Evolutionary conservation across 2,888 invertebrate species (phyloP), one percentile per base, ranked within the genome.

Genomic region (Heteromyza rotundicornis): DNA sequence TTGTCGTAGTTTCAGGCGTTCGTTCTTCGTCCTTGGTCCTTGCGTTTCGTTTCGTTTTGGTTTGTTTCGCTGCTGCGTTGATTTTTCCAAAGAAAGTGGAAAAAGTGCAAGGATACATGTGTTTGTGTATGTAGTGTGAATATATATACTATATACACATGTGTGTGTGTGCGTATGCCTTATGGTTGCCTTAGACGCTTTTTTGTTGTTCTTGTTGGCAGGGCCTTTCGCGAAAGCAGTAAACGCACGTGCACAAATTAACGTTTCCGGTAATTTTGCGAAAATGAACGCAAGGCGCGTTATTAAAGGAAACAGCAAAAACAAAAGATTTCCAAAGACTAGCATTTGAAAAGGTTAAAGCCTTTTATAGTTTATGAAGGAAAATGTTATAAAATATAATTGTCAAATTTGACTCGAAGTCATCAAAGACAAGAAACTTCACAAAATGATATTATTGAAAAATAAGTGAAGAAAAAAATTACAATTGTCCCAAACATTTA

Each of bases 271-370:
- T 75, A 74, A 74, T 74, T 74, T 74, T 74, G 70, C 74, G 75
- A 73, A 74, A 74, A 74, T 74, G 75, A 74, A 75, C 72, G 74
- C 74, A 75, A 73, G 75, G 74, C 73, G 75, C 74, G 75, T 74
- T 74, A 74, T 75, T 71, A 73, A 73, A 71, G 69, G 67, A 74
- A 68, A 71, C 70, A n/a, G n/a, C n/a, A n/a, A n/a, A n/a, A n/a
- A n/a, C n/a, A n/a, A n/a, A n/a, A n/a, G n/a, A n/a, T n/a, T n/a
- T n/a, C n/a, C n/a, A n/a, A n/a, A n/a, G n/a, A n/a, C n/a, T n/a
- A n/a, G n/a, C n/a, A n/a, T n/a, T n/a, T n/a, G n/a, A n/a, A n/a
- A n/a, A n/a, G n/a, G n/a, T n/a, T n/a, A n/a, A n/a, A n/a, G n/a
- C n/a, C n/a, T n/a, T n/a, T n/a, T n/a, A n/a, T n/a, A n/a, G n/a